Evolutionary conservation across 2,113 vertebrate genomes (phyloP), one percentile per base, ranked within the genome.

Genomic region (Colaptes auratus): DNA sequence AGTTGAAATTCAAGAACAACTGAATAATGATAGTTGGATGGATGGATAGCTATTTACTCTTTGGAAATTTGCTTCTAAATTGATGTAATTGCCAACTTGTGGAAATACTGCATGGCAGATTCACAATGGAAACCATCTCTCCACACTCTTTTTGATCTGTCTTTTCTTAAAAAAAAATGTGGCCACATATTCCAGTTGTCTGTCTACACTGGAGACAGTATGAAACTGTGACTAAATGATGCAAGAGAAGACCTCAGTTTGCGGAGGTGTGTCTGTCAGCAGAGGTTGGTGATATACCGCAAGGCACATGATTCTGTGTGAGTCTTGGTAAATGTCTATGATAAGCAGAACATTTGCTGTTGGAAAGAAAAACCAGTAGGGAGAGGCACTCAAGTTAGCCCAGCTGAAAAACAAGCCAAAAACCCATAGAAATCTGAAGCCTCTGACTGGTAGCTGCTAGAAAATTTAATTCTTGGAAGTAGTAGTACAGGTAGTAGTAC

Each of bases 261-360:
- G 33, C 66, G 53, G 44, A 58, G 63, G 27, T 79, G 9, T 76
- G 64, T 77, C 46, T 88, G 27, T 67, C 73, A 81, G 64, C 58
- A 61, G 46, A 56, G 60, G 31, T 25, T 88, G 23, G 28, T 88
- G 23, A 12, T 56, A 56, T 23, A 15, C 58, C 52, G 48, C 42
- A 55, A 55, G 75, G 71, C 39, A 28, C 0, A 0, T 60, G 20
- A 25, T 78, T 88, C 35, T 31, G 2, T 0, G 0, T 13, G 27
- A 60, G 28, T 69, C 31, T 67, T 67, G 33, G 19, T 28, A 88
- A 55, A n/a, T 35, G 18, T 42, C 23, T 65, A 20, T 50, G 73
- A 46, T 44, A 59, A 63, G n/a, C 27, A 52, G 39, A 76, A 42
- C 5, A 3, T 75, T 14, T n/a, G 23, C n/a, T 80, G 3, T 87